A percentile compares a stretch with the other conserved stretches of the same genome.
Evolutionary conservation across 92 coral and sea anemone species (phyloP).

Genomic region (Anthopleura xanthogrammica): DNA sequence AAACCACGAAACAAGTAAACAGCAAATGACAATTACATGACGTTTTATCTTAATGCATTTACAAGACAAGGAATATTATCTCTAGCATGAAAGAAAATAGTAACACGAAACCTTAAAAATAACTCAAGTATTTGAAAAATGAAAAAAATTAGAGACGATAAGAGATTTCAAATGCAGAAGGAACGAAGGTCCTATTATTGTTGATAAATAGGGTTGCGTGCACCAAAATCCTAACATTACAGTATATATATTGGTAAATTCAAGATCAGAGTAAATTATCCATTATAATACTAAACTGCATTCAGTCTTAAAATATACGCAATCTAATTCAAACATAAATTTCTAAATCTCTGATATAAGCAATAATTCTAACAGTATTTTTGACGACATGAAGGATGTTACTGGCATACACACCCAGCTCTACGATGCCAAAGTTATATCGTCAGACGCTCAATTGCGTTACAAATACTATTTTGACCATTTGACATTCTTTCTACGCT

Average conservation of each 20-base stretch:
- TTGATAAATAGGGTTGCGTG: too few relatives aligned
- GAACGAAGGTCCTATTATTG: not conserved
- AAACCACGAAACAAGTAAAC: constrained; percentile 5
- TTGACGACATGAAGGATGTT: too few relatives aligned
- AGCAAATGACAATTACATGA: not conserved
- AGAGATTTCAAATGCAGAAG: not conserved
- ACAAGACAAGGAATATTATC: not conserved
- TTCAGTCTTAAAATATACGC: not conserved
- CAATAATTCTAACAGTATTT: not conserved
- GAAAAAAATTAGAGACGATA: not conserved
- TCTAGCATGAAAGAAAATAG: not conserved
- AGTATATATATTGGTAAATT: not conserved
- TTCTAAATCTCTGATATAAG: too few relatives aligned
- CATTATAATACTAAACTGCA: not conserved
- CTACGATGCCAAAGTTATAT: not conserved
- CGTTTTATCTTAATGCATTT: not conserved
- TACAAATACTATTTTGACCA: not conserved
- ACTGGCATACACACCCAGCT: too few relatives aligned
- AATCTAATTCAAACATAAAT: too few relatives aligned
- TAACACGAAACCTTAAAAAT: constrained; percentile 1
- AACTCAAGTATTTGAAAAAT: not conserved
- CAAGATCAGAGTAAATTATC: not conserved
- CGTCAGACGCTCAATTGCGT: not conserved
- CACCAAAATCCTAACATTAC: too few relatives aligned
- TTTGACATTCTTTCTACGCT: not conserved